phyloP scores from a whole-genome alignment of 2,888 invertebrate genomes.

The Parasteatoda lunata region DNA sequence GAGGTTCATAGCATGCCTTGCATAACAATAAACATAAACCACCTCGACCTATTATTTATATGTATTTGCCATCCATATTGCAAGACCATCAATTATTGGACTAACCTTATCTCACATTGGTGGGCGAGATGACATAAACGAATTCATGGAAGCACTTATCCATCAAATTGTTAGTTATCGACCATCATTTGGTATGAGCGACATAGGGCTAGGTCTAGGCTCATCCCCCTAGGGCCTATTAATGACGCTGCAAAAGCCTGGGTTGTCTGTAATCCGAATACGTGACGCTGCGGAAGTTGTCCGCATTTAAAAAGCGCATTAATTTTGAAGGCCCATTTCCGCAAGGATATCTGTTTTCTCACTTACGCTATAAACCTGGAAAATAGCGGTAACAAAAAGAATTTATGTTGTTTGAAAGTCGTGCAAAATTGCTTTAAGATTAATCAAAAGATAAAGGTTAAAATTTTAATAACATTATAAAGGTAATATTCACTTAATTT shows the following conservation, averaged over 20 bases:
- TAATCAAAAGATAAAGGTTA: too few relatives aligned
- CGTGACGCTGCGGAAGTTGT: constrained; percentile 27
- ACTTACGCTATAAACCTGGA: too few relatives aligned
- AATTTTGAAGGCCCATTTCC: constrained; percentile 7
- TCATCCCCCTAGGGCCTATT: constrained; percentile 45
- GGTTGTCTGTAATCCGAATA: constrained; percentile 28
- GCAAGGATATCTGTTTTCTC: too few relatives aligned
- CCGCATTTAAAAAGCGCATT: constrained; percentile 34
- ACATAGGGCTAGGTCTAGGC: not conserved
- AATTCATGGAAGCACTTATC: constrained; percentile 18
- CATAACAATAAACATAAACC: constrained; percentile 32
- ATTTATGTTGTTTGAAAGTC: too few relatives aligned
- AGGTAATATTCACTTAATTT: too few relatives aligned
- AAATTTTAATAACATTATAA: too few relatives aligned
- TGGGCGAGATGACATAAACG: constrained; percentile 13
- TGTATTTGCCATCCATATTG: constrained; percentile 19
- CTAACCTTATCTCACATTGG: constrained; percentile 20
- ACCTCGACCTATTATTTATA: constrained; percentile 19
- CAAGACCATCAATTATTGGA: constrained; percentile 44
- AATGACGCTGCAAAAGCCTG: constrained; percentile 30
- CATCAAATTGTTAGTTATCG: constrained; percentile 39
- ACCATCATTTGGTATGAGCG: constrained; percentile 11
- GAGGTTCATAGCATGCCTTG: not conserved
- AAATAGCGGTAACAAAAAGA: too few relatives aligned
- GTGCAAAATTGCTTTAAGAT: too few relatives aligned